These are phyloP conservation scores for Tetragonula clypearis DNA, from an alignment of 1,140 invertebrate genomes.

Conservation along the genomic window DNA sequence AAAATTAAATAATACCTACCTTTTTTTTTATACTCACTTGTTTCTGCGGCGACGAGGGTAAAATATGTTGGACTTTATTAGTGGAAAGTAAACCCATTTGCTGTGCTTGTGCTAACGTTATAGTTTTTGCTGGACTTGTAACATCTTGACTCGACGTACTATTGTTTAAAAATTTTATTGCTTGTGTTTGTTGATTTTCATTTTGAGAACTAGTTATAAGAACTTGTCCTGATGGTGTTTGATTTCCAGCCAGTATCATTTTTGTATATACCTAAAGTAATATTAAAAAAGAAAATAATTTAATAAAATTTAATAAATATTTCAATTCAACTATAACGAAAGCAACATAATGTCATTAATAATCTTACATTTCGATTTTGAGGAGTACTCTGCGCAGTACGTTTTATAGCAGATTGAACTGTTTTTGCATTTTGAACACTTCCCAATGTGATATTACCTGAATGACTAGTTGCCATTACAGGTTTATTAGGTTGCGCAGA, in stretches of 20 bases:
- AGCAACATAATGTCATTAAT: neutral
- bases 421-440: conserved; percentile 76
- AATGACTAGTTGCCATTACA: conserved; percentile 68
- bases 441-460: conserved; percentile 74
- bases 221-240: conserved; percentile 74
- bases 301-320: neutral
- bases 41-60: conserved; percentile 80
- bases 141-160: conserved; percentile 68
- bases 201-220: conserved; percentile 75
- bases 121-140: conserved; percentile 85
- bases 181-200: conserved; percentile 72
- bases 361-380: conserved; percentile 75
- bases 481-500: conserved; percentile 69
- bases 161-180: conserved; percentile 77
- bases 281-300: conserved; percentile 1
- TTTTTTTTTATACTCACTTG: conserved; percentile 65
- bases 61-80: conserved; percentile 82
- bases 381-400: conserved; percentile 71
- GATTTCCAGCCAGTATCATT: conserved; percentile 84
- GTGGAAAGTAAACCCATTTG: conserved; percentile 85
- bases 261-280: conserved; percentile 82
- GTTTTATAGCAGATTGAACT: conserved; percentile 73
- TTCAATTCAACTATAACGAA: neutral
- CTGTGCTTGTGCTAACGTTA: conserved; percentile 87
- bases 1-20: conserved; percentile 1